Evolutionary conservation across 92 coral and sea anemone species (phyloP), one percentile per base, ranked within the genome.

Genomic region (Ricordea florida): DNA sequence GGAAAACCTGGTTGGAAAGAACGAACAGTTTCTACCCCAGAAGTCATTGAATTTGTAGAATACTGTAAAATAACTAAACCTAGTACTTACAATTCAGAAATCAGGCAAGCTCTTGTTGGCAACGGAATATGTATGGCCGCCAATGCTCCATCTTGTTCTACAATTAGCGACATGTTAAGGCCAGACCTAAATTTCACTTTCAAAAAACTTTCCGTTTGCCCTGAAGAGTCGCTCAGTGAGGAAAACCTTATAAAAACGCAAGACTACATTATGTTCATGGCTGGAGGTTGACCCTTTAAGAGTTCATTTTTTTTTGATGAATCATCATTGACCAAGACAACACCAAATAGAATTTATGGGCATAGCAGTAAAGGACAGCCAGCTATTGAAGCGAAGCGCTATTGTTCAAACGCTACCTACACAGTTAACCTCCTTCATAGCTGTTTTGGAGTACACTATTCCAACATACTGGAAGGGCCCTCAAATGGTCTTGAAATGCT

Each of bases 401-500:
- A 68, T 28, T 31, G 74, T 68, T 84, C 84, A 9, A 64, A 74
- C 49, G 29, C 46, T 57, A 74, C 42, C 22, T 78, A 50, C 27
- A 78, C 85, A 5, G 85, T 85, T 11, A 69, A 84, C 23, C 81
- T 73, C 20, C 37, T 73, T 30, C 86, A 81, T 22, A 81, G 81
- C 30, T 35, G 80, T 53, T 81, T 81, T 73, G 81, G 76, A 51
- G 40, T 64, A 4, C 49, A 64, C 49, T 26, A 82, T 63, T 56
- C 45, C 32, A 74, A 65, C 69, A 73, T 73, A 62, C 56, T 82
- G 23, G 75, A 73, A 21, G 82, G 82, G 10, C 82, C 82, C 17
- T 82, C 82, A 7, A 82, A 82, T 47, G 82, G 76, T 1, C 32
- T 82, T 2, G 87, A 82, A 53, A 74, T 73, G 80, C 52, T 82